A percentile compares a stretch with the other conserved stretches of the same genome.
Evolutionary conservation across 2,888 invertebrate genomes (phyloP).

Genomic region (Plutella xylostella): DNA sequence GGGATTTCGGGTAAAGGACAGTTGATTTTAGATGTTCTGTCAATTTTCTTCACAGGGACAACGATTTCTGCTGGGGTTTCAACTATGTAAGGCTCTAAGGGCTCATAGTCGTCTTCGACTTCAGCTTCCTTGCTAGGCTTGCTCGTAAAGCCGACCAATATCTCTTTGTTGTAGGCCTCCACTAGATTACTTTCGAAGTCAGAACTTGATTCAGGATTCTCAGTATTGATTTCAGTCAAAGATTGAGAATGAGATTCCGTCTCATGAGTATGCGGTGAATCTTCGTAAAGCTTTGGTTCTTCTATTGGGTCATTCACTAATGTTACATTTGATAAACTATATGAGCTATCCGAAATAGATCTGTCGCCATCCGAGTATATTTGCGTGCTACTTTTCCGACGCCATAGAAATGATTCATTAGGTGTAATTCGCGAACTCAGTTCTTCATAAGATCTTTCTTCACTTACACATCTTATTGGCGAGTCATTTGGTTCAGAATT

Average conservation of each 20-base stretch:
- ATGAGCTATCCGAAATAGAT: slow-evolving; percentile 45
- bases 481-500: slow-evolving; percentile 10
- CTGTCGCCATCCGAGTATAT: slow-evolving; percentile 52
- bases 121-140: slow-evolving; percentile 35
- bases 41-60: slow-evolving; percentile 30
- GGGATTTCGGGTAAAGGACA: slow-evolving; percentile 65
- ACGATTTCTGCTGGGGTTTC: slow-evolving; percentile 47
- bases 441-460: slow-evolving; percentile 35
- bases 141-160: slow-evolving; percentile 44
- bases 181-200: slow-evolving; percentile 59
- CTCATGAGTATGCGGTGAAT: too few relatives aligned
- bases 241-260: too few relatives aligned
- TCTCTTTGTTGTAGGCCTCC: slow-evolving; percentile 57
- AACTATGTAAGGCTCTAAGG: slow-evolving; percentile 44
- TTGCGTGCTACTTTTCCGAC: slow-evolving; percentile 55
- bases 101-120: slow-evolving; percentile 59
- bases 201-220: slow-evolving; percentile 22
- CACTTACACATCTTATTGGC: slow-evolving; percentile 14
- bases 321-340: slow-evolving; percentile 41
- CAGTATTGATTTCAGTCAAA: slow-evolving; percentile 19
- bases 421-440: slow-evolving; percentile 60
- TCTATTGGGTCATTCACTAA: slow-evolving; percentile 31
- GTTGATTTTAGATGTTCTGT: slow-evolving; percentile 50
- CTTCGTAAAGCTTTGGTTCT: slow-evolving; percentile 29
- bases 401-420: slow-evolving; percentile 76